These are phyloP conservation scores for Homarus americanus DNA, from an alignment of 1,140 invertebrate species.

Conservation along the genomic window DNA sequence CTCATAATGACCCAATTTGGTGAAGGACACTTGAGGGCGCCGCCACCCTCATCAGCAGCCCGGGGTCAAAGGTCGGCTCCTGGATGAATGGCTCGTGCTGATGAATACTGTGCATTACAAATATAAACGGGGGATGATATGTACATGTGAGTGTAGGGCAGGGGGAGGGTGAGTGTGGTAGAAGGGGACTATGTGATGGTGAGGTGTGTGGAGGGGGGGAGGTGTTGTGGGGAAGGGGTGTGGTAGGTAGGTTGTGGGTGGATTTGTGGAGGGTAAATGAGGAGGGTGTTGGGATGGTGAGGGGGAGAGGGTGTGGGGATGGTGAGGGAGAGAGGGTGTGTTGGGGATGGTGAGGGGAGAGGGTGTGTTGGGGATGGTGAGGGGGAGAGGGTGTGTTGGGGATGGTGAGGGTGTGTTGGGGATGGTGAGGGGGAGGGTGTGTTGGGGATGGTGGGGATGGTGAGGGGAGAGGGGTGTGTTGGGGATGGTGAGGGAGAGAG, in stretches of 20 bases:
- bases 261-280: too few relatives aligned
- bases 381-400: constrained; percentile 3
- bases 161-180: not conserved
- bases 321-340: not conserved
- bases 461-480: not conserved
- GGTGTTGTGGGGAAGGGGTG: not conserved
- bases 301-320: not conserved
- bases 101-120: not conserved
- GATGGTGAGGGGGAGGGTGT: too few relatives aligned
- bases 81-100: not conserved
- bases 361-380: not conserved
- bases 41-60: not conserved
- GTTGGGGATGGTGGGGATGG: not conserved
- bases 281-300: too few relatives aligned
- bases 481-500: too few relatives aligned
- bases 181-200: not conserved
- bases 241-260: too few relatives aligned
- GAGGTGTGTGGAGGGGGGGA: not conserved
- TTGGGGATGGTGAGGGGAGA: not conserved
- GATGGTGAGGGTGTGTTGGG: not conserved
- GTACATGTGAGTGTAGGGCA: too few relatives aligned
- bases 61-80: not conserved
- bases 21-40: not conserved
- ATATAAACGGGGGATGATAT: not conserved
- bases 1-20: not conserved